Percentiles rank a stretch among this genome's conserved stretches.
phyloP scores from a whole-genome alignment of 2,888 invertebrate species.

The Schizotus pectinicornis region DNA sequence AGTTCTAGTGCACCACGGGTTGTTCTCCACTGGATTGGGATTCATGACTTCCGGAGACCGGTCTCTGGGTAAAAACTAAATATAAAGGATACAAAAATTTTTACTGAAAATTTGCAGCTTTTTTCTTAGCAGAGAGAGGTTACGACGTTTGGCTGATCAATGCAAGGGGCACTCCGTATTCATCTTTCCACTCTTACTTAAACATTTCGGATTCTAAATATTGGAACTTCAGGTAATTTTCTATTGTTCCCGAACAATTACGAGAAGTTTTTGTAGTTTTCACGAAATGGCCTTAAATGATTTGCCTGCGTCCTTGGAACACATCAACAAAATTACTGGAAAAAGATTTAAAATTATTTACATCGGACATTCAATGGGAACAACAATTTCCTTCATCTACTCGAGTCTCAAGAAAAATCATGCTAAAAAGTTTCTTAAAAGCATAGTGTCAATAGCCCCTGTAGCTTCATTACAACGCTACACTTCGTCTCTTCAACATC shows the following conservation, averaged over 20 bases:
- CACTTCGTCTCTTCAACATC: neutral
- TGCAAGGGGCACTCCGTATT: conserved; percentile 1
- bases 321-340: neutral
- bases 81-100: neutral
- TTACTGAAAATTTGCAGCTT: neutral
- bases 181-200: neutral
- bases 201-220: neutral
- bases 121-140: conserved; percentile 2
- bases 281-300: conserved; percentile 2
- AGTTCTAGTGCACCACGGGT: conserved; percentile 8
- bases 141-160: conserved; percentile 9
- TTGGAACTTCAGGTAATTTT: conserved; percentile 10
- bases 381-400: conserved; percentile 5
- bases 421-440: conserved; percentile 4
- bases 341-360: conserved; percentile 3
- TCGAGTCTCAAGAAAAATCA: conserved; percentile 6
- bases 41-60: conserved; percentile 5
- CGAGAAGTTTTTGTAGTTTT: neutral
- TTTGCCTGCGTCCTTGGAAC: neutral
- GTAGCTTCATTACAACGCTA: neutral
- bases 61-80: conserved; percentile 3
- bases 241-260: neutral
- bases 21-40: neutral
- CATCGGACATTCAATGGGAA: conserved; percentile 14
- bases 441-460: neutral